phyloP scores from a whole-genome alignment of 2,113 vertebrate species.

The western clawed frog (Xenopus tropicalis) region UCB_Xtro_10.0 CM004450.2:60586001-60586500 shows the following conservation, averaged over 20 bases:
- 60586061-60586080: constrained; percentile 1
- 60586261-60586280: background rate
- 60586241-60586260: background rate
- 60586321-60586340: too few species aligned
- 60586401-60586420: too few species aligned
- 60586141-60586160: constrained; percentile 13
- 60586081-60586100: background rate
- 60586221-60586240: constrained; percentile 9
- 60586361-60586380: too few species aligned
- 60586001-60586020: constrained; percentile 2
- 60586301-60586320: too few species aligned
- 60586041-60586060: background rate
- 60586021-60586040: background rate
- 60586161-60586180: background rate
- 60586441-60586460: too few species aligned
- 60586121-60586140: background rate
- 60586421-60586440: too few species aligned
- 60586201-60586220: constrained; percentile 11
- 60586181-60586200: constrained; percentile 8
- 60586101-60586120: constrained; percentile 13
- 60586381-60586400: too few species aligned
- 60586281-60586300: constrained; percentile 15
- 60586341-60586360: too few species aligned
- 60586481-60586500: too few species aligned
- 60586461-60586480: too few species aligned